These are phyloP conservation scores for Junonia oenone DNA, from an alignment of 2,888 invertebrate genomes.

Conservation along the genomic window DNA sequence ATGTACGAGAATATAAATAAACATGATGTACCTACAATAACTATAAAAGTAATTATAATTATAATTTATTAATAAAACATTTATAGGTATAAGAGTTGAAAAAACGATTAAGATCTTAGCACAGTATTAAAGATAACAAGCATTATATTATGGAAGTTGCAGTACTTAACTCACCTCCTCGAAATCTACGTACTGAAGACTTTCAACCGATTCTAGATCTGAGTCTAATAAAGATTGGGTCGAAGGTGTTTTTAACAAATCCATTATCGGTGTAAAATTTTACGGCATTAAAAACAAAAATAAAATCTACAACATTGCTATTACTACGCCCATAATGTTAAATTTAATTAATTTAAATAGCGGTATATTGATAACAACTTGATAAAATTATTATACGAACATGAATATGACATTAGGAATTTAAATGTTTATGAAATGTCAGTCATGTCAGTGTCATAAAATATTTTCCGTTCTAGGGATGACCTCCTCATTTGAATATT, in stretches of 20 bases:
- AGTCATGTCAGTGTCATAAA: neutral
- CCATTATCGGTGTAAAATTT: slow-evolving; percentile 41
- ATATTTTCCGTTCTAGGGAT: too few relatives aligned
- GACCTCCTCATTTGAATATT: too few relatives aligned
- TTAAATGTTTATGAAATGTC: neutral
- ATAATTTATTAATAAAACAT: neutral
- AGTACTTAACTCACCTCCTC: slow-evolving; percentile 77
- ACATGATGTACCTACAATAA: too few relatives aligned
- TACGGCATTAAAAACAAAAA: neutral
- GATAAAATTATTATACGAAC: neutral
- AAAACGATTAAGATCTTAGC: too few relatives aligned
- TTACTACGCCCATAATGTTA: neutral
- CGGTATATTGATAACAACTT: neutral
- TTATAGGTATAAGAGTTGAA: too few relatives aligned
- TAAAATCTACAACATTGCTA: neutral
- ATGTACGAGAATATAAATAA: slow-evolving; percentile 17
- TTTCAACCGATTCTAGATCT: slow-evolving; percentile 84
- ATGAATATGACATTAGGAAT: neutral
- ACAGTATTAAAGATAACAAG: neutral
- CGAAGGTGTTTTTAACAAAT: slow-evolving; percentile 68
- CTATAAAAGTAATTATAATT: too few relatives aligned
- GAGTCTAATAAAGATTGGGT: slow-evolving; percentile 81
- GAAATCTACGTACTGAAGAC: slow-evolving; percentile 83
- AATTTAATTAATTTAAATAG: neutral
- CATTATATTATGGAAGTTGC: neutral